Evolutionary conservation across 2,797 vertebrate species (phyloP).

Genomic region (Cossypha caffra): DNA sequence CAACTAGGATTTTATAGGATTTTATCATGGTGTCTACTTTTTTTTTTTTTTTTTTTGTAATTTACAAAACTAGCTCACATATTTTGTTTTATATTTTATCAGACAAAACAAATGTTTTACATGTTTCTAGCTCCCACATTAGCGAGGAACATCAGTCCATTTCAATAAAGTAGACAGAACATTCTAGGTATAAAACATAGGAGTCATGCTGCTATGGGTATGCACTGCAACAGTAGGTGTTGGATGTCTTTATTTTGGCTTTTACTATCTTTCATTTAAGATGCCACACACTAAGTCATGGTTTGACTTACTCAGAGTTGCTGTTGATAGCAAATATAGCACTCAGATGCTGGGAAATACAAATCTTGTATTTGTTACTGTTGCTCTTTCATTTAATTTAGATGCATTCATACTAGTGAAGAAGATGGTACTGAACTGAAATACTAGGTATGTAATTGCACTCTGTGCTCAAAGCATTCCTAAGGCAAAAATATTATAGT

Average conservation of each 20-base stretch:
- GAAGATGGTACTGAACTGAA: neutral
- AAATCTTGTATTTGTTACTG: neutral
- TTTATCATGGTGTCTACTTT: neutral
- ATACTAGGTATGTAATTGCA: neutral
- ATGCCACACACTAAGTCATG: neutral
- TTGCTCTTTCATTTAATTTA: neutral
- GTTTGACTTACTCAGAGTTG: neutral
- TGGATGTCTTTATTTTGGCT: neutral
- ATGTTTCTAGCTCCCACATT: neutral
- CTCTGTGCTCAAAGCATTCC: neutral
- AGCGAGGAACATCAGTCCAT: neutral
- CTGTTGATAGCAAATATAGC: neutral
- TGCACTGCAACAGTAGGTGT: neutral
- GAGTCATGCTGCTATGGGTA: neutral
- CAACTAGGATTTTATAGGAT: neutral
- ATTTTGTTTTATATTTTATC: neutral
- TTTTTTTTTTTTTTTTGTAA: neutral
- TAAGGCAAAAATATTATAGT: slow-evolving; percentile 21
- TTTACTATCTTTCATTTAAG: neutral
- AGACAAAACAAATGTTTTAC: neutral
- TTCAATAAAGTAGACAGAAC: neutral
- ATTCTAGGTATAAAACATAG: neutral
- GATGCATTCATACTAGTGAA: neutral
- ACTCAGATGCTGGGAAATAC: neutral
- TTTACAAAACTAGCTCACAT: neutral